phyloP scores from a whole-genome alignment of 2,113 vertebrate species.

The Platichthys flesus region DNA sequence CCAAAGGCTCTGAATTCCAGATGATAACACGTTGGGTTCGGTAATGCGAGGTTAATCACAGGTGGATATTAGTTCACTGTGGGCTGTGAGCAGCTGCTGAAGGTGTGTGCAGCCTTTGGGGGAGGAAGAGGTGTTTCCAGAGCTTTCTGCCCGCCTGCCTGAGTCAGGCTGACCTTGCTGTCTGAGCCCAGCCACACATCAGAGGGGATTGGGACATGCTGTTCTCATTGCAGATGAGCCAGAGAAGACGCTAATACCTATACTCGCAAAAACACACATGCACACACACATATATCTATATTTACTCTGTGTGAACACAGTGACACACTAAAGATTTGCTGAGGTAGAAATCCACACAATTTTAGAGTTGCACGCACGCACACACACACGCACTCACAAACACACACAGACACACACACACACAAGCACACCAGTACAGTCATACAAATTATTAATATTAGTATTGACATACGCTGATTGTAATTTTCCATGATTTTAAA shows the following conservation, averaged over 20 bases:
- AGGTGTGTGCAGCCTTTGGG: constrained; percentile 45
- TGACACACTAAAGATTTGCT: constrained; percentile 46
- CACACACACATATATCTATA: not conserved
- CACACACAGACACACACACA: not conserved
- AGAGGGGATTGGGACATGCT: constrained; percentile 39
- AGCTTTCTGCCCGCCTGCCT: constrained; percentile 29
- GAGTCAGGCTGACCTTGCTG: constrained; percentile 53
- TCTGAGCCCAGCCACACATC: constrained; percentile 41
- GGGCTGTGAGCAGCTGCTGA: constrained; percentile 51
- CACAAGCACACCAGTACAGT: too few relatives aligned
- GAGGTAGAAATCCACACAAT: constrained; percentile 36
- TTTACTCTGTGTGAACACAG: not conserved
- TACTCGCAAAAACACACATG: not conserved
- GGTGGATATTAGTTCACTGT: constrained; percentile 66
- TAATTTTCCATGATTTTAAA: not conserved
- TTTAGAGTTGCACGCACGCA: constrained; percentile 18
- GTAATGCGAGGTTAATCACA: constrained; percentile 77
- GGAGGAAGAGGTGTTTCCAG: constrained; percentile 26
- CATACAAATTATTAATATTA: not conserved
- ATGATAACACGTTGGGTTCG: constrained; percentile 58
- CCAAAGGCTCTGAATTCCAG: constrained; percentile 64
- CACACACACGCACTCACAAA: too few relatives aligned
- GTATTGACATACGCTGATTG: not conserved
- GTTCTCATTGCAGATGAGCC: constrained; percentile 23
- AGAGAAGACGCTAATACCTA: not conserved